Evolutionary conservation across 2,888 invertebrate genomes (phyloP), one percentile per base, ranked within the genome.

Genomic region (Carcina quercana): DNA sequence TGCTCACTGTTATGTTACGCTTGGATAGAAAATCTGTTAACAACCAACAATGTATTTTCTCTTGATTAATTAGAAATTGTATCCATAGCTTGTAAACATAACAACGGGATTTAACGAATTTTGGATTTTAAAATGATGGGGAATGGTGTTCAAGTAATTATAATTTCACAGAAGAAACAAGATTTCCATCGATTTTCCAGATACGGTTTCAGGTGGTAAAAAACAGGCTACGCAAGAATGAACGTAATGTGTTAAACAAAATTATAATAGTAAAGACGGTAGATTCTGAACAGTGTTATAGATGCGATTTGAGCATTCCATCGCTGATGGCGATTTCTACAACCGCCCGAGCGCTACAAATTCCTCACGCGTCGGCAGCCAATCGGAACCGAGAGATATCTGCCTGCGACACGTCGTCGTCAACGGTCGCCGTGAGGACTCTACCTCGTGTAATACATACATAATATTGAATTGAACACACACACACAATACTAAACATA

Each of bases 341-440:
- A 67, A 71, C 72, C 72, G 67, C 48, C 68, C 55, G 57, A 69
- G 69, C 72, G 72, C 54, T 59, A 60, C 60, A 59, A 72, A 79
- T 79, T 67, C 75, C 71, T 53, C 66, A 65, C 71, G 71, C 76
- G 76, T 60, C 65, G 59, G 61, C 68, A 59, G 48, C 70, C 74
- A 74, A 62, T 74, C 67, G 79, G 76, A 76, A 79, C 78, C 70
- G 57, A 63, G 49, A 67, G 66, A 70, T 72, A 68, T 67, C 58
- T 63, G 59, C 42, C 20, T 7, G 14, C 13, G 12, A 6, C 8
- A 2, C 25, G 7, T 13, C 13, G 13, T 25, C 22, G 17, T 7
- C 17, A 17, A 5, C 7, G 17, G 17, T 7, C 24, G 11, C 11
- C 11, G 24, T 11, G 24, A 24, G 6, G 12, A 24, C 11, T 22